phyloP scores from a whole-genome alignment of 2,113 vertebrate genomes.

The Hyperopisus bebe region DNA sequence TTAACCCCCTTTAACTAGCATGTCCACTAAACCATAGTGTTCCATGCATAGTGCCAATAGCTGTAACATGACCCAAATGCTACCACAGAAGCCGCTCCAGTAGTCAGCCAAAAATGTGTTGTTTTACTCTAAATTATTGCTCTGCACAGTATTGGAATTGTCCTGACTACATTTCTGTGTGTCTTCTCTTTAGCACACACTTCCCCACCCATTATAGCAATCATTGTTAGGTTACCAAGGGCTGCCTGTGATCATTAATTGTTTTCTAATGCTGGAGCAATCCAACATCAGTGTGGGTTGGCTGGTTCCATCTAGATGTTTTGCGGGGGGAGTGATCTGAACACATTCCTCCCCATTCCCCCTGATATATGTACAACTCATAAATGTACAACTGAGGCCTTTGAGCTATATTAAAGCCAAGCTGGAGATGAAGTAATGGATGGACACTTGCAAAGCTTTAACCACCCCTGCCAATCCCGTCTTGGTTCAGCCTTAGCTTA shows the following conservation, averaged over 20 bases:
- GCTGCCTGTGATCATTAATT: background rate
- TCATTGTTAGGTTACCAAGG: background rate
- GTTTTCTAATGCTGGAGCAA: background rate
- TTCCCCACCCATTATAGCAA: background rate
- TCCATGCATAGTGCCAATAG: background rate
- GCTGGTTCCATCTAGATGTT: background rate
- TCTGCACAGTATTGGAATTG: background rate
- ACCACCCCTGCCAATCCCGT: background rate
- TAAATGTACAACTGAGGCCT: background rate
- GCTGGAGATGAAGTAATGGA: background rate
- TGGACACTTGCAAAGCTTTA: background rate
- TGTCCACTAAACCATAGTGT: background rate
- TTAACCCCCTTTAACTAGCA: background rate
- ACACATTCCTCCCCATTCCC: background rate
- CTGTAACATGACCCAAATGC: background rate
- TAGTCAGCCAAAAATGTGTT: background rate
- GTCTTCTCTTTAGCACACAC: background rate
- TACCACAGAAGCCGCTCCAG: background rate
- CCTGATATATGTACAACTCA: background rate
- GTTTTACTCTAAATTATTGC: background rate
- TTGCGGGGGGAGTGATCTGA: background rate
- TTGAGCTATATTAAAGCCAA: background rate
- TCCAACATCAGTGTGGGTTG: background rate
- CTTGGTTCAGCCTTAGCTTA: background rate
- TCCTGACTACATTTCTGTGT: background rate